phyloP scores from a whole-genome alignment of 2,113 vertebrate species.

The Hemicordylus capensis region DNA sequence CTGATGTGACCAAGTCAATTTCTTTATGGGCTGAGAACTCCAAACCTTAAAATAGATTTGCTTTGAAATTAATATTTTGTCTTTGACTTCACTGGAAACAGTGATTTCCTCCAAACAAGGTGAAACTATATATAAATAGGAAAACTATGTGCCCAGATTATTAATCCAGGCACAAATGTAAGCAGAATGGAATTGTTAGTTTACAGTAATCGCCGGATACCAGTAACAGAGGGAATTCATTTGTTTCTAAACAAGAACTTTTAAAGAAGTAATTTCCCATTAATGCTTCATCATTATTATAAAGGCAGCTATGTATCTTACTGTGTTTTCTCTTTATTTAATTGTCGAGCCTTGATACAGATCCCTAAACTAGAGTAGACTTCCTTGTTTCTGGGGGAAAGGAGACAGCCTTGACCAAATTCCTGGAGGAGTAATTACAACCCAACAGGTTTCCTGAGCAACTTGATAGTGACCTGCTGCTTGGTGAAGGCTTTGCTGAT shows the following conservation, averaged over 20 bases:
- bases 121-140: too few relatives aligned
- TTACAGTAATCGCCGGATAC: too few relatives aligned
- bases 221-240: background rate
- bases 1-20: background rate
- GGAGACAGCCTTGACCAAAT: constrained; percentile 66
- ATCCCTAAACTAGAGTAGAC: background rate
- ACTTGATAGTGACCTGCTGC: constrained; percentile 84
- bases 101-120: background rate
- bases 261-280: too few relatives aligned
- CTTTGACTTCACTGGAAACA: background rate
- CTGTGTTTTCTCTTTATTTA: too few relatives aligned
- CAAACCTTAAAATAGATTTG: too few relatives aligned
- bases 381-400: constrained; percentile 50
- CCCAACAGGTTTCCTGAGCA: constrained; percentile 86
- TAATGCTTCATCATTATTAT: background rate
- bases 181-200: background rate
- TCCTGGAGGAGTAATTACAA: constrained; percentile 89
- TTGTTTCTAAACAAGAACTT: background rate
- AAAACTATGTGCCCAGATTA: background rate
- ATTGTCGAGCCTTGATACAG: background rate
- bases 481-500: constrained; percentile 81
- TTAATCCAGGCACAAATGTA: background rate
- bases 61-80: background rate
- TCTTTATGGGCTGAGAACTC: background rate
- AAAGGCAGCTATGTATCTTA: background rate